A percentile compares a stretch with the other conserved stretches of the same genome.
phyloP scores from a whole-genome alignment of 2,113 vertebrate species.

The Pardalotus punctatus region DNA sequence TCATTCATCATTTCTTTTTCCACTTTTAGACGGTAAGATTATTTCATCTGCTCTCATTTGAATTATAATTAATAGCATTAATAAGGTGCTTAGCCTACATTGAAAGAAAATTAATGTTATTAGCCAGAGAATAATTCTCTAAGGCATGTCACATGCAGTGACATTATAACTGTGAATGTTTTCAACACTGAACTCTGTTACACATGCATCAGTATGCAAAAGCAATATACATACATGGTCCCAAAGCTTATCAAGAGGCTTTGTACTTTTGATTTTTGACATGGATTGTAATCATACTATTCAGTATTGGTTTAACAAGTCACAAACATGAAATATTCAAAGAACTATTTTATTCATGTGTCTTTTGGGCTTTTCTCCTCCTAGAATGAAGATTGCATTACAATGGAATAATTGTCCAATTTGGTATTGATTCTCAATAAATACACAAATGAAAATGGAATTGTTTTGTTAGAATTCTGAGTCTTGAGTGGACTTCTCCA shows the following conservation, averaged over 20 bases:
- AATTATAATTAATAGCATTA: constrained; percentile 39
- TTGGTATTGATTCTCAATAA: neutral
- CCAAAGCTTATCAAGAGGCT: neutral
- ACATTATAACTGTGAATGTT: neutral
- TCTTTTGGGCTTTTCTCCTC: neutral
- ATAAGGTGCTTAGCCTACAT: constrained; percentile 32
- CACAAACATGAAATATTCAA: neutral
- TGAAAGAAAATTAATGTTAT: constrained; percentile 51
- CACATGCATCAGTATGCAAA: neutral
- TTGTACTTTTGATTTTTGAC: neutral
- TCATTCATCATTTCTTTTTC: constrained; percentile 17
- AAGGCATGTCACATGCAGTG: neutral
- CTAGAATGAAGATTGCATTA: neutral
- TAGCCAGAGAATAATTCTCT: constrained; percentile 27
- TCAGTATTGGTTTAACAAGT: neutral
- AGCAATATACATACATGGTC: neutral
- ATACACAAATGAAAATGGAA: neutral
- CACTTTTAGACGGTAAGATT: neutral
- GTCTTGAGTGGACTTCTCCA: neutral
- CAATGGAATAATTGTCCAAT: neutral
- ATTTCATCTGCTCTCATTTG: constrained; percentile 30
- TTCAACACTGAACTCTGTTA: neutral
- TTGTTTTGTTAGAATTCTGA: neutral
- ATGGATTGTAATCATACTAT: neutral
- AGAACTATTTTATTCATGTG: neutral